These are phyloP conservation scores for Gerris lacustris DNA, from an alignment of 2,888 invertebrate species.

Conservation along the genomic window DNA sequence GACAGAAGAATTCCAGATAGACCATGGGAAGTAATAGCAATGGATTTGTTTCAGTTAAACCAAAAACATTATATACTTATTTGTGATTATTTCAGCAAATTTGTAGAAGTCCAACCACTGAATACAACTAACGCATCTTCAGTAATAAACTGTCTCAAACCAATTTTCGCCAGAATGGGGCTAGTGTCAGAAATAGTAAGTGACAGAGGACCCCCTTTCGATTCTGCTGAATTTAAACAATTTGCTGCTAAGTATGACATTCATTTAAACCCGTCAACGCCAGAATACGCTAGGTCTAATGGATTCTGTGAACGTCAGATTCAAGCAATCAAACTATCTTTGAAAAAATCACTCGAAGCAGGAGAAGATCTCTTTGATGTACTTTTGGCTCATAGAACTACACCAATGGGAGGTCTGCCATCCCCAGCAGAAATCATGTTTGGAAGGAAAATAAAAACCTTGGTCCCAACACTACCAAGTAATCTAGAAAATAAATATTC, in stretches of 20 bases:
- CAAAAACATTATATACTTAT: constrained; percentile 3
- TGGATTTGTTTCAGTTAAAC: constrained; percentile 7
- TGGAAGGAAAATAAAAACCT: neutral
- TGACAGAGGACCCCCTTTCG: constrained; percentile 10
- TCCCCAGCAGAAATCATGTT: neutral
- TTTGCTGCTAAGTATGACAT: neutral
- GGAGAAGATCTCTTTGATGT: neutral
- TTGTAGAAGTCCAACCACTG: constrained; percentile 1
- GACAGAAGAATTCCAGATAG: neutral
- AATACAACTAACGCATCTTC: neutral
- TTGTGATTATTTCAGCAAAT: constrained; percentile 4
- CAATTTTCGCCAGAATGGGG: constrained; percentile 1
- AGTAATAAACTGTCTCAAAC: neutral
- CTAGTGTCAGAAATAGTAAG: neutral
- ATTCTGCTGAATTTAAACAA: constrained; percentile 7
- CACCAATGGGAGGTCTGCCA: neutral
- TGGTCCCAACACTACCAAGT: neutral
- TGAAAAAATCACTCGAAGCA: constrained; percentile 8
- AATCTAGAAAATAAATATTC: neutral
- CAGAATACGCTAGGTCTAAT: constrained; percentile 4
- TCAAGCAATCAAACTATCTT: constrained; percentile 1
- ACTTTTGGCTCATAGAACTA: constrained; percentile 4
- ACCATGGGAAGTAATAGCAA: constrained; percentile 5
- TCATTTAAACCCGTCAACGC: neutral
- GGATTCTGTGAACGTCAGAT: constrained; percentile 1